Conservation (phyloP, 2,797 vertebrate genomes). For the Lutjanus campechanus region DNA sequence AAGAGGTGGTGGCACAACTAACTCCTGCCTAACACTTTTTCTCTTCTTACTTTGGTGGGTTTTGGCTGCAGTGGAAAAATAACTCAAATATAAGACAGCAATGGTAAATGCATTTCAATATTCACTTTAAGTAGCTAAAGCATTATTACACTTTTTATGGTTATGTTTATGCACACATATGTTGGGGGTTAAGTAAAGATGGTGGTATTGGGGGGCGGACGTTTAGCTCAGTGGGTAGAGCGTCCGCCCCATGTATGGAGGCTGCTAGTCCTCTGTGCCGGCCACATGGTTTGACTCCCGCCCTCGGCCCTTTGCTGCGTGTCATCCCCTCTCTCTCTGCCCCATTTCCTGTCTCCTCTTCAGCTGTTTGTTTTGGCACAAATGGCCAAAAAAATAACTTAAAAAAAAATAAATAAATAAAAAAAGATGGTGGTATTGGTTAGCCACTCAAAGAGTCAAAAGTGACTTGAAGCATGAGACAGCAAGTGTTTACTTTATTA, state of each 20-base stretch:
- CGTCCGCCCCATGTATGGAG: too few species aligned
- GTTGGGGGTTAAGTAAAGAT: neutral
- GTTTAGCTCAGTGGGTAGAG: too few species aligned
- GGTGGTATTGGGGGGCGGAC: too few species aligned
- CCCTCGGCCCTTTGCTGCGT: too few species aligned
- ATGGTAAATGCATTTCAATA: neutral
- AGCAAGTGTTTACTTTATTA: constrained; percentile 23
- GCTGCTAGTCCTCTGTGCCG: too few species aligned
- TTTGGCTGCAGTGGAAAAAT: constrained; percentile 10
- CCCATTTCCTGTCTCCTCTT: too few species aligned
- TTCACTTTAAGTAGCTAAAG: neutral
- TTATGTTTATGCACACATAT: neutral
- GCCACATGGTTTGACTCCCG: too few species aligned
- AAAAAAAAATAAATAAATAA: too few species aligned
- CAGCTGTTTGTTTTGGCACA: too few species aligned
- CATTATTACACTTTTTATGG: neutral
- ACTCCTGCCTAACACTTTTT: constrained; percentile 56
- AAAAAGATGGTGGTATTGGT: neutral
- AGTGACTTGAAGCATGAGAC: neutral
- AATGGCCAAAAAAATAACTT: too few species aligned
- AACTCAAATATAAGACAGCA: constrained; percentile 9
- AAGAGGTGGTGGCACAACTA: constrained; percentile 68
- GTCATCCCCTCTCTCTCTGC: too few species aligned
- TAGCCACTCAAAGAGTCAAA: neutral
- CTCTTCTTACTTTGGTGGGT: constrained; percentile 15